These are phyloP conservation scores for Chiloscyllium plagiosum DNA, from an alignment of 2,113 vertebrate genomes.

Conservation along the genomic window DNA sequence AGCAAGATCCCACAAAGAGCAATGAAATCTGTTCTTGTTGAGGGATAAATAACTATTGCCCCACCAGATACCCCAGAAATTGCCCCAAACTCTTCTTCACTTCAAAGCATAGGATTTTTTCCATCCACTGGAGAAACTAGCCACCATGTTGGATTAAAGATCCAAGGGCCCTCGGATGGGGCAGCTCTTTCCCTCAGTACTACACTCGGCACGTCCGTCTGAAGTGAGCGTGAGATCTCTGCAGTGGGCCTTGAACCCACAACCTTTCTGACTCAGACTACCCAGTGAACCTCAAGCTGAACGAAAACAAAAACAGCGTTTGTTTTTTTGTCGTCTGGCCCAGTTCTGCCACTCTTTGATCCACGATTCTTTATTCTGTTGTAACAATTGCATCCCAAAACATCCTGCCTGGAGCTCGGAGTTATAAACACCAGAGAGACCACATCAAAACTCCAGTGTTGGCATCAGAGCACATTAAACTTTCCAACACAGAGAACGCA, in stretches of 20 bases:
- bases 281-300: not conserved
- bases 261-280: not conserved
- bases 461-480: not conserved
- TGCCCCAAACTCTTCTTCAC: not conserved
- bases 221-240: not conserved
- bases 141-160: not conserved
- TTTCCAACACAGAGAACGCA: not conserved
- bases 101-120: not conserved
- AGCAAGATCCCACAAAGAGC: not conserved
- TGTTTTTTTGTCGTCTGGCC: not conserved
- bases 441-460: not conserved
- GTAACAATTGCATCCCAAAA: not conserved
- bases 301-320: not conserved
- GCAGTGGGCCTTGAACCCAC: not conserved
- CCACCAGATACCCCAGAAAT: not conserved
- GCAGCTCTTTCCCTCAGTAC: not conserved
- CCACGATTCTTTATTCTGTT: not conserved
- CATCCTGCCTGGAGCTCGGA: not conserved
- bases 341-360: not conserved
- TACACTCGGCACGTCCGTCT: not conserved
- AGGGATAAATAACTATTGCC: not conserved
- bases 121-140: not conserved
- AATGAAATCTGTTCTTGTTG: not conserved
- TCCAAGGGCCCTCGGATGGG: not conserved
- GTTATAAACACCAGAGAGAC: not conserved